Conservation (phyloP, 2,888 invertebrate species). For the Diarsia brunnea region DNA sequence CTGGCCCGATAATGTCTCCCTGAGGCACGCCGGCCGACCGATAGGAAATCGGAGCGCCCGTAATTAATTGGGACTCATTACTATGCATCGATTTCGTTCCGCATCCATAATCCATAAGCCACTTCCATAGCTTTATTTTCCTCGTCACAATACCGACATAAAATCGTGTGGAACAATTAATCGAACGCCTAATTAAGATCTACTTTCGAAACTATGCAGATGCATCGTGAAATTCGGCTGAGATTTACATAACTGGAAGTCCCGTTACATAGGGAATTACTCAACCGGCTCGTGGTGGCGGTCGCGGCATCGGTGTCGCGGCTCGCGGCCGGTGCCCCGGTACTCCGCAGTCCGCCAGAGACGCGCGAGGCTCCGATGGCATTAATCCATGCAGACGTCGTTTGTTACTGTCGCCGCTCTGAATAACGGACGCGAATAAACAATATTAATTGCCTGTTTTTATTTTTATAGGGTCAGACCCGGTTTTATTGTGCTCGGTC, state of each 20-base stretch:
- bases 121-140: constrained; percentile 69
- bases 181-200: constrained; percentile 81
- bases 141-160: constrained; percentile 65
- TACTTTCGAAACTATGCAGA: constrained; percentile 85
- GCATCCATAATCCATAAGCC: constrained; percentile 74
- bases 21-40: constrained; percentile 70
- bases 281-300: constrained; percentile 84
- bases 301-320: constrained; percentile 64
- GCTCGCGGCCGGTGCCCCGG: constrained; percentile 30
- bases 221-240: constrained; percentile 87
- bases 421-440: constrained; percentile 88
- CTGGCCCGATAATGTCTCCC: constrained; percentile 73
- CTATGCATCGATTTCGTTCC: constrained; percentile 71
- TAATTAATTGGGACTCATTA: constrained; percentile 77
- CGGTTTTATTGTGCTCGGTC: constrained; percentile 82
- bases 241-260: constrained; percentile 90
- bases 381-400: constrained; percentile 83
- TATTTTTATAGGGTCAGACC: constrained; percentile 86
- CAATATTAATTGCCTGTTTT: constrained; percentile 89
- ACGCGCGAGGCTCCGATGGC: constrained; percentile 68
- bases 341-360: constrained; percentile 50
- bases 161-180: constrained; percentile 71
- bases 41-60: constrained; percentile 74
- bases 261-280: constrained; percentile 89
- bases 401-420: constrained; percentile 85